Conservation (phyloP, 2,113 vertebrate genomes). For the Dasypus novemcinctus region DNA sequence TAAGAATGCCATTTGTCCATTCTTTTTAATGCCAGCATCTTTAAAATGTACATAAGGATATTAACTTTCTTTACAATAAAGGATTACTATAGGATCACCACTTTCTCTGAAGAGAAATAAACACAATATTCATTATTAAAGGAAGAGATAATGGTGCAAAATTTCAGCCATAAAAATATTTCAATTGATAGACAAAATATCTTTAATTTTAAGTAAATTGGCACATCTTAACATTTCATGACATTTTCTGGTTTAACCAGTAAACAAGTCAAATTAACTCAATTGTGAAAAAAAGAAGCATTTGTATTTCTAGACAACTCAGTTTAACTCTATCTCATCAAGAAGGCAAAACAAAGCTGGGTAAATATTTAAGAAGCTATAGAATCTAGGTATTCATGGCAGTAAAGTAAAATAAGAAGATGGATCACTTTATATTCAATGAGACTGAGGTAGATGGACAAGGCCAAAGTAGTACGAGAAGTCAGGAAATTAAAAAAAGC, state of each 20-base stretch:
- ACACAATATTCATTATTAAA: neutral
- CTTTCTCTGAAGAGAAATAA: constrained; percentile 25
- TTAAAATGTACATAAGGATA: neutral
- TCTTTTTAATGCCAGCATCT: constrained; percentile 5
- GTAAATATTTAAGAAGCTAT: neutral
- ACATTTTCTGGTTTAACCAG: neutral
- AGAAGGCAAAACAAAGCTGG: neutral
- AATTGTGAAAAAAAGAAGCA: neutral
- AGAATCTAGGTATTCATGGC: neutral
- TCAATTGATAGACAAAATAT: neutral
- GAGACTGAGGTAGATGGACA: neutral
- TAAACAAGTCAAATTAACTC: constrained; percentile 37
- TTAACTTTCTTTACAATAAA: constrained; percentile 3
- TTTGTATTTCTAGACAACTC: neutral
- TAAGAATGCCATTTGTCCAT: neutral
- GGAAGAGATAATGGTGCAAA: neutral
- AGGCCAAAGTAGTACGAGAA: constrained; percentile 2
- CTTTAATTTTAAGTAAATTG: constrained; percentile 33
- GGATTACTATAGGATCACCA: neutral
- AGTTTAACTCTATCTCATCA: neutral
- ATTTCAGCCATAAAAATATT: neutral
- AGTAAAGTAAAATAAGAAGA: neutral
- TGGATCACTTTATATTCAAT: neutral
- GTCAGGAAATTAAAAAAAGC: neutral
- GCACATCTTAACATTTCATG: constrained; percentile 27